Evolutionary conservation across 2,797 vertebrate species (phyloP), one percentile per base, ranked within the genome.

Genomic region (Manis pentadactyla): DNA sequence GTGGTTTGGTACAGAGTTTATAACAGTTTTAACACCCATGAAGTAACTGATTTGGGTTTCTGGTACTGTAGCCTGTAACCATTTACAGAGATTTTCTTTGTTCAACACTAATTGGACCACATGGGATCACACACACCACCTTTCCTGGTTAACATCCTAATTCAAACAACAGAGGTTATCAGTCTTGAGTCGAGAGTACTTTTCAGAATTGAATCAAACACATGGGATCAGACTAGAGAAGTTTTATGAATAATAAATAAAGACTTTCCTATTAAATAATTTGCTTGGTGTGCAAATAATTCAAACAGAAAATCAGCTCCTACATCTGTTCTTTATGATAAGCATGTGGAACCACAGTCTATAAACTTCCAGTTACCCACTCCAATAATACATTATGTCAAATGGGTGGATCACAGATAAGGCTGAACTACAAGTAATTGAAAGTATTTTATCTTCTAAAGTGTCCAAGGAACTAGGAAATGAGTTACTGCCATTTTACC

Each of bases 211-310:
- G 61, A 86, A 77, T 37, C 68, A 92, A 97, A 95, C 53, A 91
- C 63, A 92, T 25, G 42, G 19, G 27, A 86, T 86, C 66, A 90
- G 42, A 55, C 25, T 82, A 83, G 64, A 87, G 55, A 88, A 73
- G 51, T 87, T 79, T 90, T 94, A 73, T 89, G 90, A 96, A 93
- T 92, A 92, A 92, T 96, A 96, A 74, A 90, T 96, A 97, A 92
- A 71, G 61, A 51, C 12, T 87, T 87, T 91, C 53, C 94, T 73
- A 86, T 95, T 89, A 95, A 96, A 89, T 79, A 88, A 69, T 95
- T 78, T 90, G 7, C 73, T 83, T 68, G 82, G 51, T 71, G 34
- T 46, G 93, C 68, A 69, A 90, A 82, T 90, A 59, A 86, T 79
- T 96, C 49, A 94, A 86, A 92, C 2, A 91, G 83, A 29, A 97